Conservation (phyloP, 2,888 invertebrate genomes). For the Cabera pusaria region DNA sequence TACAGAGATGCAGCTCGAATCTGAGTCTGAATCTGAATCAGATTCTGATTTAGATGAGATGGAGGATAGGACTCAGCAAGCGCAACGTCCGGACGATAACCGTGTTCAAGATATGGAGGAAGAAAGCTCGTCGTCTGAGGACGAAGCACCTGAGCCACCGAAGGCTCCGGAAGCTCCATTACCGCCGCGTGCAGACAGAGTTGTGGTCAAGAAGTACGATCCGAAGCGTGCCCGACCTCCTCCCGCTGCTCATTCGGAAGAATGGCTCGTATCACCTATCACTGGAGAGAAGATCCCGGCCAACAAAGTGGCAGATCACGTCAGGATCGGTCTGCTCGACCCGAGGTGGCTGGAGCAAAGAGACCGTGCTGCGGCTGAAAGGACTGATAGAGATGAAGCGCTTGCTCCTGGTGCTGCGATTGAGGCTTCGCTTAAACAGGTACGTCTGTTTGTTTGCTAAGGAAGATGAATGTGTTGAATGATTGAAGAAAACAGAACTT, state of each 20-base stretch:
- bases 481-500: no score
- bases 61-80: conserved; percentile 84
- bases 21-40: conserved; percentile 87
- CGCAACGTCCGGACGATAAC: conserved; percentile 68
- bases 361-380: conserved; percentile 96
- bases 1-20: conserved; percentile 95
- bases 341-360: conserved; percentile 99
- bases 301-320: conserved; percentile 97
- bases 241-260: conserved; percentile 86
- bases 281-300: conserved; percentile 99
- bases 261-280: conserved; percentile 98
- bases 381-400: conserved; percentile 89
- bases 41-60: conserved; percentile 84
- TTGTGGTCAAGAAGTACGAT: conserved; percentile 98
- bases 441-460: no score
- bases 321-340: conserved; percentile 97
- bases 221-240: conserved; percentile 88
- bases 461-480: no score
- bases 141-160: conserved; percentile 66
- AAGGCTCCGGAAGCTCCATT: conserved; percentile 84
- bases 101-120: conserved; percentile 96
- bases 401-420: conserved; percentile 91
- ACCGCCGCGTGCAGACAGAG: conserved; percentile 95
- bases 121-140: conserved; percentile 85
- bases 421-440: conserved; percentile 95